Evolutionary conservation across 1,140 invertebrate genomes (phyloP), one percentile per base, ranked within the genome.

Genomic region (Camponotus pennsylvanicus): DNA sequence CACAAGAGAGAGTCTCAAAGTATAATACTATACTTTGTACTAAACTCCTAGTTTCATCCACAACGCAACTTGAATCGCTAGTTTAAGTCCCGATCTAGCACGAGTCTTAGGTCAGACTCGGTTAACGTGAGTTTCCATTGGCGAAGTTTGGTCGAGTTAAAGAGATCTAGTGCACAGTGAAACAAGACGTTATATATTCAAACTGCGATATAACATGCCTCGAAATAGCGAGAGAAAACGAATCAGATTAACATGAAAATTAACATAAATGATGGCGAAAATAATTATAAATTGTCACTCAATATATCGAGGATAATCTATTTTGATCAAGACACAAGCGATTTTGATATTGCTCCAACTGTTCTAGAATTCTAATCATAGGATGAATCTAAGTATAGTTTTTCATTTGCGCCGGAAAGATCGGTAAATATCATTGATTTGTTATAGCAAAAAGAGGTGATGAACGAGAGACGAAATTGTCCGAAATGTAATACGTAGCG

Each of bases 61-160:
- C 55, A 61, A 82, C 69, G n/a, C 49, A 83, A 83, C 40, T 83
- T 83, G 79, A 63, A 61, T 45, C 49, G 67, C 57, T 73, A 82
- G 67, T 82, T 83, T 61, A 83, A 83, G 61, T 83, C 69, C 55
- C 57, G 69, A 61, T 61, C 67, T 61, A 61, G 55, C 40, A 57
- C 55, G 55, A 83, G 79, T 83, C 79, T 83, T 75, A 75, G 55
- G 69, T 83, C 67, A 61, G 79, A 61, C 69, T 83, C 61, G 57
- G 79, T 34, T 83, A 75, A 75, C 55, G 55, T 63, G 69, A 83
- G 79, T 73, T 83, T 83, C 55, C 75, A 83, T 83, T 61, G 57
- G 79, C 69, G n/a, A 83, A 83, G 69, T 83, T 83, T 75, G n/a
- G 67, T 75, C 67, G 40, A 73, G 55, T 27, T 73, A 75, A 83